Percentiles rank a stretch among this genome's conserved stretches.
These are phyloP conservation scores for Vidua chalybeata DNA, from an alignment of 2,113 vertebrate genomes.

Conservation along the genomic window DNA sequence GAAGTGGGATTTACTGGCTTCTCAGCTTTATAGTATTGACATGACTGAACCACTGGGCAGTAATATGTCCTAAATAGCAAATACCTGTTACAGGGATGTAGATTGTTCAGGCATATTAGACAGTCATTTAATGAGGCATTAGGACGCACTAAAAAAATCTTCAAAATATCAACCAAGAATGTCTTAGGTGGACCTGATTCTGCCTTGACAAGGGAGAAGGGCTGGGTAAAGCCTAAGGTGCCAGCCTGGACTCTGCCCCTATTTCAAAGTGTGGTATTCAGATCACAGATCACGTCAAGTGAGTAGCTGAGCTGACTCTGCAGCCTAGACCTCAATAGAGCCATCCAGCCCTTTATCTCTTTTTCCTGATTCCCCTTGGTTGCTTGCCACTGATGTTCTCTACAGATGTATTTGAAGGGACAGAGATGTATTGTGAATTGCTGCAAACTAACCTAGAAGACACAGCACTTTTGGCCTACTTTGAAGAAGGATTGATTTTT, in stretches of 20 bases:
- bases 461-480: accelerated
- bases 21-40: background rate
- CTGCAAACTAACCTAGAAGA: background rate
- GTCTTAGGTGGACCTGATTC: background rate
- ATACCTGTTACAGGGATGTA: background rate
- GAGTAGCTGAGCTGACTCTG: background rate
- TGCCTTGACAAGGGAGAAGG: background rate
- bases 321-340: background rate
- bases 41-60: background rate
- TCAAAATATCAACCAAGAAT: background rate
- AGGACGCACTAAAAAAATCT: background rate
- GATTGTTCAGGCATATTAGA: background rate
- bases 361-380: background rate
- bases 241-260: background rate
- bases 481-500: background rate
- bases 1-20: background rate
- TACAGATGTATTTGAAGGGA: background rate
- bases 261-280: background rate
- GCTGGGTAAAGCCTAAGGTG: background rate
- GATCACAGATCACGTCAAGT: background rate
- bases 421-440: background rate
- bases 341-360: background rate
- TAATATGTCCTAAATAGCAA: background rate
- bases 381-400: background rate
- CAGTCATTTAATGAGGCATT: background rate